Base-by-base conservation (phyloP, 2,888 invertebrate species). In the Alentia gelatinosa region DNA sequence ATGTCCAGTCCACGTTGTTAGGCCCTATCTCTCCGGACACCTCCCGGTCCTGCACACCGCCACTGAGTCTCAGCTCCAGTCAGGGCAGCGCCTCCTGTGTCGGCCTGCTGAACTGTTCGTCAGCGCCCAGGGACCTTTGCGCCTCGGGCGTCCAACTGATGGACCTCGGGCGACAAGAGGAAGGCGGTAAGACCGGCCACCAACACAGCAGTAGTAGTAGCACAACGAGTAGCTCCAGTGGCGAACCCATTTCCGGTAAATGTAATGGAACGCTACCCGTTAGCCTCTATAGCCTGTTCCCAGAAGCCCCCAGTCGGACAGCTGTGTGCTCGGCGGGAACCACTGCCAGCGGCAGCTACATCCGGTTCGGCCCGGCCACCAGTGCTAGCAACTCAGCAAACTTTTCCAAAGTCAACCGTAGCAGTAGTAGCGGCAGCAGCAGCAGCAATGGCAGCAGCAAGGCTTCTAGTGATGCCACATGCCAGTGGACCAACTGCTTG, bases 401-500 rank as follows among this genome's bases (percentile, higher is more conserved):
- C 23, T 83, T 30, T 83, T 35, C 39, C 39, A 15, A 12, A n/a
- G 56, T 56, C 23, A 89, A 56, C 68, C 35, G 50, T 7, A 50
- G 56, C 89, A 89, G 74, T 26, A 37, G 37, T 23, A 90, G 79
- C 37, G 50, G 74, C 35, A 37, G 68, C 74, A 90, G 79, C n/a
- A 47, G 33, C 47, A 39, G 56, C 47, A 30, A 35, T 37, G 42
- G 40, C 50, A 40, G 47, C 47, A 74, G 39, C 15, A n/a, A 19
- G 19, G 40, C 74, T 42, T 26, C 40, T n/a, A 63, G 47, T n/a
- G 37, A 19, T 15, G 79, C 47, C 4, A 63, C 90, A 68, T 96
- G 96, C 93, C 94, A 94, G 91, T 96, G 96, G 96, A 93, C 93
- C 89, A 93, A 95, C 90, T 96, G 96, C 93, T 94, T 94, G 89